Base-by-base conservation (phyloP, 2,888 invertebrate species). In the Cylloceria caligata region DNA sequence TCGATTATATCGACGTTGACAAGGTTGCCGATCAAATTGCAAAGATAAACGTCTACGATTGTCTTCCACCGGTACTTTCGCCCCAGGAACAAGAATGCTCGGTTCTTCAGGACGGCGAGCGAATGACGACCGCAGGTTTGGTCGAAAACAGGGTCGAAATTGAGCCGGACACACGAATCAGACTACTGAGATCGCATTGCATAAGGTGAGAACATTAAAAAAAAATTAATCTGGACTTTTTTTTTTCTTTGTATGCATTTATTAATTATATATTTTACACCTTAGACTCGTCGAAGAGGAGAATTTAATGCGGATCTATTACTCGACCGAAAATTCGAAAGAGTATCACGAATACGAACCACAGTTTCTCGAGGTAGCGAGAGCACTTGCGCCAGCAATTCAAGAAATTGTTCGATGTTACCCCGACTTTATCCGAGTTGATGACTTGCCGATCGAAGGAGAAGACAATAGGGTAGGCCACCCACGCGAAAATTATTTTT, bases 11-110 rank as follows among this genome's bases (percentile, higher is more conserved):
- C 1, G 93, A 94, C 11, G 86, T 93, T 19, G 97, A 99, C 92
- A 94, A 95, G 45, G 97, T 97, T 16, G 97, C 97, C 1, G 99
- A 99, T 93, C 95, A 96, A 93, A 94, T 99, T 94, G 97, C 96
- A 1, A 97, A 96, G 88, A 95, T 95, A 85, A 97, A 96, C 89
- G 96, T 98, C 90, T 96, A 97, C 88, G 97, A 97, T 92, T 97
- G 97, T 3, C 93, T 99, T 73, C 99, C 99, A 0, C 99, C 99
- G 0, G 94, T 95, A 36, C 91, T 97, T 1, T 94, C 94, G 30
- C 93, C 94, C 85, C 93, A 93, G 16, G 98, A 98, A 92, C 95
- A 94, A 83, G 90, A 93, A 2, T 95, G 96, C 71, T 96, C 97
- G 7, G 95, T 97, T 0, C 95, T 95, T 88, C 96, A 96, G 34